phyloP scores from a whole-genome alignment of 53 echinoderm and acorn worm species.

The Paracentrotus lividus region DNA sequence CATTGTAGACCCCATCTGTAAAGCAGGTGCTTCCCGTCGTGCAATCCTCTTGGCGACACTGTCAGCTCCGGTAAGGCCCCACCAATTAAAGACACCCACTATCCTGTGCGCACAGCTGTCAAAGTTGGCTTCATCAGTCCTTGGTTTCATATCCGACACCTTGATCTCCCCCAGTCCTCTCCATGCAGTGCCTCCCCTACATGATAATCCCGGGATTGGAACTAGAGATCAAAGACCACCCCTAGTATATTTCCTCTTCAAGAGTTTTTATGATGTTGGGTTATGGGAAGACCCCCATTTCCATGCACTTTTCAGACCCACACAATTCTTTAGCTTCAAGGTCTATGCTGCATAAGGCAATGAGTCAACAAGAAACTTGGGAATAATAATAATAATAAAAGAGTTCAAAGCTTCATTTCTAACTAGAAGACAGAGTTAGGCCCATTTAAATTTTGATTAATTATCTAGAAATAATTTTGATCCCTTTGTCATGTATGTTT shows the following conservation, averaged over 20 bases:
- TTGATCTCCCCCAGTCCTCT: conserved; percentile 35
- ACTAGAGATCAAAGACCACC: conserved; percentile 13
- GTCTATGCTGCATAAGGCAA: not conserved
- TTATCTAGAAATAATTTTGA: too few relatives aligned
- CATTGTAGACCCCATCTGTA: not conserved
- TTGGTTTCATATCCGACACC: conserved; percentile 44
- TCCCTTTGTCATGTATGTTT: too few relatives aligned
- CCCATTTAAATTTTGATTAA: too few relatives aligned
- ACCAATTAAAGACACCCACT: conserved; percentile 63
- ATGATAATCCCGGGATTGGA: conserved; percentile 27
- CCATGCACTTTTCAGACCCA: not conserved
- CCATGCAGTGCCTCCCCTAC: not conserved
- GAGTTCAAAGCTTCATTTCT: too few relatives aligned
- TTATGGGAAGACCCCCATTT: not conserved
- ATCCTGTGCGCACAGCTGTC: conserved; percentile 68
- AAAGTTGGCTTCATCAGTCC: conserved; percentile 35
- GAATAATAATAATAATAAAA: too few relatives aligned
- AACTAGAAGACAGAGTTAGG: too few relatives aligned
- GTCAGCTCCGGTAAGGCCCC: conserved; percentile 63
- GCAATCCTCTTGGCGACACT: conserved; percentile 61
- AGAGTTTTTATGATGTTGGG: too few relatives aligned
- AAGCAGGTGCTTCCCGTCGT: conserved; percentile 59
- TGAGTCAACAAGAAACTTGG: conserved; percentile 1
- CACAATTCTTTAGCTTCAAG: not conserved
- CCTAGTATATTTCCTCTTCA: not conserved